Base-by-base conservation (phyloP, 2,113 vertebrate genomes). In the Helogale parvula region DNA sequence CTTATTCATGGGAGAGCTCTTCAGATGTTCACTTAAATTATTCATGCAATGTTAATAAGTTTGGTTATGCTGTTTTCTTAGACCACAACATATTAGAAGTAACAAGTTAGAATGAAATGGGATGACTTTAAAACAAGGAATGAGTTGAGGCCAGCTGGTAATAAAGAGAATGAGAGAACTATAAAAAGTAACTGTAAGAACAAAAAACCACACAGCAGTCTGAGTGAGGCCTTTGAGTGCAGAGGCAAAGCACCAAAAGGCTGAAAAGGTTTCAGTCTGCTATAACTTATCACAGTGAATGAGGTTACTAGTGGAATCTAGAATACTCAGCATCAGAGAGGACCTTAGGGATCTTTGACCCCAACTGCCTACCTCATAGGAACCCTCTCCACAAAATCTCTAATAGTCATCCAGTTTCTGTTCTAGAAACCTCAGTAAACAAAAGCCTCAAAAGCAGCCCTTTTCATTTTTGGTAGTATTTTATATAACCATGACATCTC, bases 1-100 rank as follows among this genome's bases (percentile, higher is more conserved):
- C 16, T 96, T 52, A 38, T 33, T 79, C 60, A 52, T 21, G 63
- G 23, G 35, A 94, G 14, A 86, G 6, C 15, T 27, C 45, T 90
- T 60, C 41, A 50, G 31, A 41, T 50, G 33, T 41, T 77, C 69
- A 57, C 16, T 69, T 91, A 82, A 74, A 84, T 85, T 90, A 85
- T 54, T 85, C 29, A 47, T 17, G 5, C 17, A 80, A 38, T 76
- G 82, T 94, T 82, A 83, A 33, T 71, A 87, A 47, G 31, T 77
- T 86, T 94, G 69, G n/a, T 87, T 96, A 60, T 72, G 47, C 47
- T 81, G 6, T 87, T 88, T 71, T 85, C 69, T 38, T 77, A 69
- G 50, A n/a, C 1, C 50, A 88, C 21, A 79, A 38, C 4, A 33
- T 87, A 19, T 92, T 35, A 90, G 54, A 95, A 88, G 57, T 38